phyloP scores from a whole-genome alignment of 2,113 vertebrate genomes.

The Corynorhinus townsendii region DNA sequence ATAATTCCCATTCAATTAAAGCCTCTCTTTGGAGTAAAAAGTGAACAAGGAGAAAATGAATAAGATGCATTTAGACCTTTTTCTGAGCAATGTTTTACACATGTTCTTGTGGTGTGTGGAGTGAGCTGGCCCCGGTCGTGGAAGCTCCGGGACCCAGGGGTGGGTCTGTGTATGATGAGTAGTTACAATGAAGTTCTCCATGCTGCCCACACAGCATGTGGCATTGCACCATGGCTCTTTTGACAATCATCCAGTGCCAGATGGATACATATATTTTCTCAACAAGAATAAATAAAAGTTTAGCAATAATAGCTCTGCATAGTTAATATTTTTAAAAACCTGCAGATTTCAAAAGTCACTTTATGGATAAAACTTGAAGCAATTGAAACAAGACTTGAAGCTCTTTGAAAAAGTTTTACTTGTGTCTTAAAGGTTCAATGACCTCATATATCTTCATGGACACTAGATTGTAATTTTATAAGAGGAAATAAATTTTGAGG shows the following conservation, averaged over 20 bases:
- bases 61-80: neutral
- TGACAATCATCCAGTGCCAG: neutral
- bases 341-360: constrained; percentile 19
- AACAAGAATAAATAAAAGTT: neutral
- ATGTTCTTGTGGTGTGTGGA: neutral
- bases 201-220: too few species aligned
- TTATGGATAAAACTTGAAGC: constrained; percentile 19
- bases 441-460: constrained; percentile 22
- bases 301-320: neutral
- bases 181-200: neutral
- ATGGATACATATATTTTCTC: neutral
- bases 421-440: constrained; percentile 33
- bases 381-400: constrained; percentile 50
- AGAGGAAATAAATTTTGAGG: constrained; percentile 14
- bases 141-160: neutral
- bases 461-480: neutral
- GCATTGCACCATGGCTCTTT: neutral
- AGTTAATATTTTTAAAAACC: neutral
- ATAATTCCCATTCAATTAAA: neutral
- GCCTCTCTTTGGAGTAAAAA: neutral
- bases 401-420: constrained; percentile 40
- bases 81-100: neutral
- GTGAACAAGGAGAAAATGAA: neutral
- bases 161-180: neutral
- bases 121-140: neutral